Percentiles rank a stretch among this genome's conserved stretches.
These are phyloP conservation scores for Heterodera carotae DNA, from an alignment of 1,140 invertebrate genomes.

Conservation along the genomic window DNA sequence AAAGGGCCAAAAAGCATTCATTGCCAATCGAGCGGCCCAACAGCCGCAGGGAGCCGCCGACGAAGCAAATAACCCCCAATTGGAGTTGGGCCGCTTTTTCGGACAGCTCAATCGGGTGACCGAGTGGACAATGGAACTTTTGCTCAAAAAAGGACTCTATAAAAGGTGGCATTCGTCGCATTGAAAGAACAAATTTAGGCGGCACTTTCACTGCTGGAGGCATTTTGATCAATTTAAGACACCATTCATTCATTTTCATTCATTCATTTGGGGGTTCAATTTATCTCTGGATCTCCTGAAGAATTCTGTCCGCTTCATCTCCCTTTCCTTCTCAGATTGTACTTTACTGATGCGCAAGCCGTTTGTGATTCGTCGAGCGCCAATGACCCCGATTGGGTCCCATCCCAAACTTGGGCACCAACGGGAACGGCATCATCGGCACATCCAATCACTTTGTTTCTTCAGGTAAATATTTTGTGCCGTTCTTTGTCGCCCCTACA, in stretches of 20 bases:
- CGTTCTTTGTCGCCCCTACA: no score
- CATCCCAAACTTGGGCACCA: constrained; percentile 2
- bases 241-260: no score
- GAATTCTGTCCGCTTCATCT: constrained; percentile 10
- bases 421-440: not conserved
- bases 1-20: constrained; percentile 10
- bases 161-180: constrained; percentile 49
- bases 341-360: constrained; percentile 52
- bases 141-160: constrained; percentile 60
- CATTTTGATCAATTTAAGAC: no score
- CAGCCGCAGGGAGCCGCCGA: constrained; percentile 15
- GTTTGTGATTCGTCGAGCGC: constrained; percentile 44
- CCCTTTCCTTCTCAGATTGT: constrained; percentile 37
- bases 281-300: not conserved
- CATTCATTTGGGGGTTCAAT: constrained; percentile 20
- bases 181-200: no score
- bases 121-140: constrained; percentile 62
- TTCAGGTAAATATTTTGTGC: no score
- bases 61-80: constrained; percentile 5
- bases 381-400: not conserved
- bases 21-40: constrained; percentile 23
- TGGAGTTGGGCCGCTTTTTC: constrained; percentile 58
- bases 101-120: constrained; percentile 61
- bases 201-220: no score
- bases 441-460: not conserved